These are phyloP conservation scores for Poecilus cupreus DNA, from an alignment of 2,888 invertebrate genomes.

Conservation along the genomic window DNA sequence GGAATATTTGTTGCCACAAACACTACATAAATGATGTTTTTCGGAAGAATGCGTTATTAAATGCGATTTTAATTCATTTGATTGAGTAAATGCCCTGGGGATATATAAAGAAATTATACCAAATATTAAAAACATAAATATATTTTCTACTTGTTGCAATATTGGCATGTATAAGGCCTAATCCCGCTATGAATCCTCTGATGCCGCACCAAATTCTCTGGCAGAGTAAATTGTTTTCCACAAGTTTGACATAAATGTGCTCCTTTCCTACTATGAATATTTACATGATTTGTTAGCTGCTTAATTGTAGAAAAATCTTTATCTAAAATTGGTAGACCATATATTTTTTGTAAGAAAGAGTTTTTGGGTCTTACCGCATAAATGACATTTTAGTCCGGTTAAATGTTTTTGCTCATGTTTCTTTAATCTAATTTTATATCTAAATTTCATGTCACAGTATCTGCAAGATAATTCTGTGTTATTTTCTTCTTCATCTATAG, in stretches of 20 bases:
- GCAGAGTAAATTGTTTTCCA: constrained; percentile 55
- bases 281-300: constrained; percentile 55
- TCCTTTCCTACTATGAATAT: constrained; percentile 52
- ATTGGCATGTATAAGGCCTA: constrained; percentile 56
- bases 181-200: constrained; percentile 55
- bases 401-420: constrained; percentile 54
- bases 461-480: constrained; percentile 36
- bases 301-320: constrained; percentile 53
- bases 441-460: constrained; percentile 55
- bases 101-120: not conserved
- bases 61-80: constrained; percentile 60
- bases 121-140: not conserved
- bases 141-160: constrained; percentile 55
- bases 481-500: constrained; percentile 38
- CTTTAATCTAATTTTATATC: constrained; percentile 50
- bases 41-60: constrained; percentile 57
- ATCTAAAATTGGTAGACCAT: not conserved
- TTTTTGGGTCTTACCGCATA: constrained; percentile 25
- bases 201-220: constrained; percentile 55
- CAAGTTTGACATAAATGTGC: constrained; percentile 57
- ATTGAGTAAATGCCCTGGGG: constrained; percentile 58
- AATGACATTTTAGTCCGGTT: constrained; percentile 48
- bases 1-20: constrained; percentile 58
- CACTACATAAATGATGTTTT: constrained; percentile 57
- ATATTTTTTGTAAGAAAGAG: not conserved